Evolutionary conservation across 2,888 invertebrate species (phyloP), one percentile per base, ranked within the genome.

Genomic region (Dermolepida albohirtum): DNA sequence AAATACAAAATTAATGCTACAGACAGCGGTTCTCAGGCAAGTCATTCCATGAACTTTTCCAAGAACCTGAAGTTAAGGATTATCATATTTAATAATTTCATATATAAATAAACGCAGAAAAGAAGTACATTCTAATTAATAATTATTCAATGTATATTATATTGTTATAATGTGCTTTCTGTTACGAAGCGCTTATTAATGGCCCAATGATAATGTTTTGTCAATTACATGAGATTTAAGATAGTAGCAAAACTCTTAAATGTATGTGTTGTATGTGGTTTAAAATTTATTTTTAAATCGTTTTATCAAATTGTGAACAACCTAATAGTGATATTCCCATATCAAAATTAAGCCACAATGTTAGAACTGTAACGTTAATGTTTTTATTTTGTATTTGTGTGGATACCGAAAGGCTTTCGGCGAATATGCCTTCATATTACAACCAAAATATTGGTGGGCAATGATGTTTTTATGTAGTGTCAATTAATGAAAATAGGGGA

Each of bases 371-470:
- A 71, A 91, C 92, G 63, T 88, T 95, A 84, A 94, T 92, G 84
- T 92, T 96, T 82, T 87, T 92, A 76, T 96, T 94, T 81, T 96
- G 95, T 97, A 97, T 83, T 98, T 98, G 11, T 99, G 99, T 87
- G 99, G 99, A 57, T 99, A 99, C 84, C 89, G 92, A 80, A 96
- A 96, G 87, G 96, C 96, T 75, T 99, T 93, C 87, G 97, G 98
- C 80, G 97, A 98, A 79, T 98, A 97, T 86, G 89, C 92, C 16
- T 89, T 89, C 74, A 93, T 98, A 75, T 88, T 99, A 72, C 89
- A 89, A 71, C 93, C 98, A 80, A 96, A 95, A 80, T 98, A 98
- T 4, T 90, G 95, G 89, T 97, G n/a, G 94, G 91, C 88, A 87
- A 70, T 97, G 97, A 94, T 94, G 97, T 97, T 99, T 84, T 84